Percentiles rank a stretch among this genome's conserved stretches.
Evolutionary conservation across 2,113 vertebrate genomes (phyloP).

Genomic region (Python bivittatus): DNA sequence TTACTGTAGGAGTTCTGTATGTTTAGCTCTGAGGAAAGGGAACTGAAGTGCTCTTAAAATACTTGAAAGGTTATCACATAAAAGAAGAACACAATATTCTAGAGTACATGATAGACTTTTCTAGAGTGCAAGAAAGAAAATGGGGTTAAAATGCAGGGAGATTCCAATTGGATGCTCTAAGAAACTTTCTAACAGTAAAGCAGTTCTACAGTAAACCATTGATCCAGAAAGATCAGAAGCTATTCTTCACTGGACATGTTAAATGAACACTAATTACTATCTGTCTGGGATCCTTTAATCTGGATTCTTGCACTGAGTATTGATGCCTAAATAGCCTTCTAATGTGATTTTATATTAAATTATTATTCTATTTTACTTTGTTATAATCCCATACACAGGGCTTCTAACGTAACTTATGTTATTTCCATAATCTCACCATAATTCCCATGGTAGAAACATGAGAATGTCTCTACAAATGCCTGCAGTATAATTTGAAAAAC

Average conservation of each 20-base stretch:
- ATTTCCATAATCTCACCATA: background rate
- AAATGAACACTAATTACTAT: no score
- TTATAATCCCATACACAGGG: no score
- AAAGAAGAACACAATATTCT: background rate
- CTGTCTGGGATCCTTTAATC: no score
- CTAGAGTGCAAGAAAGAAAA: background rate
- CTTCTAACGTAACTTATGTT: background rate
- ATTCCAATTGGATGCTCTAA: no score
- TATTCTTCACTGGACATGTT: no score
- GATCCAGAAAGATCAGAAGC: no score
- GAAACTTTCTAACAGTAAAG: no score
- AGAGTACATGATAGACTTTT: background rate
- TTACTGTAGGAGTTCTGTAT: background rate
- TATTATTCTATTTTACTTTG: no score
- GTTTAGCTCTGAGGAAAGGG: background rate
- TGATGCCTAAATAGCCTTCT: no score
- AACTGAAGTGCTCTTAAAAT: background rate
- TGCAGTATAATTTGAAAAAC: background rate
- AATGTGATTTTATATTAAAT: no score
- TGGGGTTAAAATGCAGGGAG: background rate
- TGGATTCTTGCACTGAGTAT: no score
- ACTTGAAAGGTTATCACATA: background rate
- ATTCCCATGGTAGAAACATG: background rate
- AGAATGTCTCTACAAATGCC: background rate
- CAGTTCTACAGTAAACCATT: no score